These are phyloP conservation scores for Cataglyphis albicans DNA, from an alignment of 2,888 invertebrate species.

Conservation along the genomic window DNA sequence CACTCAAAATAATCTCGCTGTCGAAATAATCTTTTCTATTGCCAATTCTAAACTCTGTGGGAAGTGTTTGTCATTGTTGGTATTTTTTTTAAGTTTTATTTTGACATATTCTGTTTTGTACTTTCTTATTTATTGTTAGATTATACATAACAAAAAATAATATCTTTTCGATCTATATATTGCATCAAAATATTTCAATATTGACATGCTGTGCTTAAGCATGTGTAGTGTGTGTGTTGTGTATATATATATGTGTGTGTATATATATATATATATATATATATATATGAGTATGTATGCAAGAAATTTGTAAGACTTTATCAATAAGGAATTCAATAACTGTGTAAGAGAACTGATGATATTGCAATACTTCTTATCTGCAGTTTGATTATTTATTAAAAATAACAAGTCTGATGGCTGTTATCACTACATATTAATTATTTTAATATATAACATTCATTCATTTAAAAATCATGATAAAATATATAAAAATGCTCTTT, in stretches of 20 bases:
- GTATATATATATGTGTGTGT: background rate
- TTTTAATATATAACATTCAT: background rate
- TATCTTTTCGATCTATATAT: slow-evolving; percentile 6
- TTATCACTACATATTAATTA: background rate
- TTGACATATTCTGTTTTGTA: background rate
- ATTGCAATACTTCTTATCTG: slow-evolving; percentile 17
- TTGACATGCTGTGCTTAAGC: background rate
- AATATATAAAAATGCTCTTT: slow-evolving; percentile 10
- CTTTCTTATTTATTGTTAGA: background rate
- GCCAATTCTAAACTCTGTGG: background rate
- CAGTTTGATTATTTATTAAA: slow-evolving; percentile 32
- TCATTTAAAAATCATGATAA: background rate
- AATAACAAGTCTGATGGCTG: background rate
- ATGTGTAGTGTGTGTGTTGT: background rate
- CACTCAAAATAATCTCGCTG: no score
- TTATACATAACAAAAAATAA: background rate
- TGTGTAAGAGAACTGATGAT: slow-evolving; percentile 8
- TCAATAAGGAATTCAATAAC: slow-evolving; percentile 20
- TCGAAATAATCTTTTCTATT: background rate
- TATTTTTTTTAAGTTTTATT: background rate
- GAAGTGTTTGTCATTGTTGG: background rate
- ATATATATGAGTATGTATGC: no score
- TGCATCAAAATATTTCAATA: slow-evolving; percentile 9
- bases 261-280: background rate
- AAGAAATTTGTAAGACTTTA: background rate